Evolutionary conservation across 2,888 invertebrate species (phyloP).

Genomic region (Tenthredo mesomela): DNA sequence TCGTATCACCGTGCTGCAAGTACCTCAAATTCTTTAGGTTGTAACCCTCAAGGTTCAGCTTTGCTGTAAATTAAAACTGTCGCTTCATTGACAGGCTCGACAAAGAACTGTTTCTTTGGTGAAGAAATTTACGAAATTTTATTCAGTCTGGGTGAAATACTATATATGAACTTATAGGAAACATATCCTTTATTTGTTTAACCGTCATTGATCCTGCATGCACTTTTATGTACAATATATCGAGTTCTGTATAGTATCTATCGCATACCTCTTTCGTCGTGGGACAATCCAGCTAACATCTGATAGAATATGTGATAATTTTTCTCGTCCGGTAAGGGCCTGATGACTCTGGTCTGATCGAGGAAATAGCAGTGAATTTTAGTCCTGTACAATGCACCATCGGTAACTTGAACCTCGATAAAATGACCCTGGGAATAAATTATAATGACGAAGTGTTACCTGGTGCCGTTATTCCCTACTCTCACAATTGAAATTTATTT

Average conservation of each 20-base stretch:
- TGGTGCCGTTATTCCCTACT: too few relatives aligned
- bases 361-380: constrained; percentile 98
- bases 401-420: constrained; percentile 97
- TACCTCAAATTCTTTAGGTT: constrained; percentile 90
- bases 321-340: constrained; percentile 91
- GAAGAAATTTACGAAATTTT: not conserved
- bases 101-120: not conserved
- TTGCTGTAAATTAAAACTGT: constrained; percentile 78
- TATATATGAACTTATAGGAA: not conserved
- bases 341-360: constrained; percentile 95
- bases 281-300: constrained; percentile 92
- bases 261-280: constrained; percentile 86
- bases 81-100: constrained; percentile 32
- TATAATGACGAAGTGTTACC: not conserved
- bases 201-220: too few relatives aligned
- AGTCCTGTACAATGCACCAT: constrained; percentile 95
- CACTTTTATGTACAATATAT: too few relatives aligned
- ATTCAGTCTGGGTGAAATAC: not conserved
- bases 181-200: not conserved
- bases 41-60: constrained; percentile 93
- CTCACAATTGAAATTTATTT: too few relatives aligned
- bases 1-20: constrained; percentile 86
- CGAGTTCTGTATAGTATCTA: not conserved
- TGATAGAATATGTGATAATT: constrained; percentile 99
- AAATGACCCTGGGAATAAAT: constrained; percentile 89